Conservation (phyloP, 2,888 invertebrate species). For the Epiblema foenella region DNA sequence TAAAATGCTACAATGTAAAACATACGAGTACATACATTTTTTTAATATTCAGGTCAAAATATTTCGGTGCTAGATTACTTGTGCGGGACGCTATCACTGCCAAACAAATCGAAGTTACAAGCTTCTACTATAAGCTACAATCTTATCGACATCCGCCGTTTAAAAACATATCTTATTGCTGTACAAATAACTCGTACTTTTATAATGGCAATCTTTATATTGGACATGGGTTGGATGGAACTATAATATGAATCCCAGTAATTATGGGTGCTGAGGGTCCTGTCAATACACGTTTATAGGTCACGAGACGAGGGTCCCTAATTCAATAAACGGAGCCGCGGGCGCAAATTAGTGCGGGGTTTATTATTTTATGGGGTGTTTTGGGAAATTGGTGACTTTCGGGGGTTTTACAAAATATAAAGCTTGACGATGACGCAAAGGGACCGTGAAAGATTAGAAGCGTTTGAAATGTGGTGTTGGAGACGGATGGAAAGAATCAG, state of each 20-base stretch:
- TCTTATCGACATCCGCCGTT: not conserved
- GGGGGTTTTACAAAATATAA: not conserved
- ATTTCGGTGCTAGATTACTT: no score
- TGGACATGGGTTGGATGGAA: constrained; percentile 15
- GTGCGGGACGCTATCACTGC: no score
- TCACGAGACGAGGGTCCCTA: constrained; percentile 55
- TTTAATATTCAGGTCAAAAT: no score
- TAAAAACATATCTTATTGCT: not conserved
- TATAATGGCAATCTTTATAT: not conserved
- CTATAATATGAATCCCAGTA: constrained; percentile 32
- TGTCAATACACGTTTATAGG: constrained; percentile 45
- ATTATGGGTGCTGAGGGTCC: constrained; percentile 43
- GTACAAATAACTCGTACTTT: not conserved
- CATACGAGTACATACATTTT: no score
- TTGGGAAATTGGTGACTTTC: not conserved
- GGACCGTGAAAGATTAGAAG: no score
- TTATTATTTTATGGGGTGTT: constrained; percentile 6
- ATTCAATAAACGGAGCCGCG: constrained; percentile 56
- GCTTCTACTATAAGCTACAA: not conserved
- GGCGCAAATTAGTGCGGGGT: constrained; percentile 51
- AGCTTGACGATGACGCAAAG: no score
- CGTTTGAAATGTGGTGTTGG: no score
- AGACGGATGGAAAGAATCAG: no score
- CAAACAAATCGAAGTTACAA: no score
- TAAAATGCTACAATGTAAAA: no score